Conservation (phyloP, 2,113 vertebrate genomes). For the Brienomyrus longianalis region DNA sequence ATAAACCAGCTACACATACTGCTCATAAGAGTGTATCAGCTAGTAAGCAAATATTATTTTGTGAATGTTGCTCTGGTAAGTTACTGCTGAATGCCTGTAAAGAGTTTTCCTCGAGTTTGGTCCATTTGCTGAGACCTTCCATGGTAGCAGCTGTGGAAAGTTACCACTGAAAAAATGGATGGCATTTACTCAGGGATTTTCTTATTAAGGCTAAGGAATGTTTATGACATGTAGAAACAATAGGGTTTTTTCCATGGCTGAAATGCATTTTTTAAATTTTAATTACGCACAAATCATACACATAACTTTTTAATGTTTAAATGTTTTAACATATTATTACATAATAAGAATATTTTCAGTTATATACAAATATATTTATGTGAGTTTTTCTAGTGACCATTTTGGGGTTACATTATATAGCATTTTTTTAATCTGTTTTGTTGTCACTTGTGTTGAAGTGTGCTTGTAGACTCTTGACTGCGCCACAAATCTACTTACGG, state of each 20-base stretch:
- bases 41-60: not conserved
- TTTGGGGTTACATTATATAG: not conserved
- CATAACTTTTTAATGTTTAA: not conserved
- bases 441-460: no score
- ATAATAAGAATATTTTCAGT: not conserved
- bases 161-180: not conserved
- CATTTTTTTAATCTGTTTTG: no score
- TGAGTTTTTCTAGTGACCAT: not conserved
- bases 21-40: not conserved
- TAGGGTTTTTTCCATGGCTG: not conserved
- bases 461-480: no score
- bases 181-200: slow-evolving; percentile 5
- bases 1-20: not conserved
- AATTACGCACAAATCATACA: not conserved
- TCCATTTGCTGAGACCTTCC: slow-evolving; percentile 24
- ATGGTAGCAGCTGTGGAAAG: not conserved
- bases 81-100: not conserved
- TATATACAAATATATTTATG: not conserved
- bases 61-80: not conserved
- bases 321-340: not conserved
- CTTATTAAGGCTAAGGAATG: not conserved
- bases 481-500: no score
- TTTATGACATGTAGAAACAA: not conserved
- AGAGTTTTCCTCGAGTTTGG: slow-evolving; percentile 54
- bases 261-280: not conserved